These are phyloP conservation scores for Odontocolon sp. DNA, from an alignment of 2,888 invertebrate genomes.

Conservation along the genomic window DNA sequence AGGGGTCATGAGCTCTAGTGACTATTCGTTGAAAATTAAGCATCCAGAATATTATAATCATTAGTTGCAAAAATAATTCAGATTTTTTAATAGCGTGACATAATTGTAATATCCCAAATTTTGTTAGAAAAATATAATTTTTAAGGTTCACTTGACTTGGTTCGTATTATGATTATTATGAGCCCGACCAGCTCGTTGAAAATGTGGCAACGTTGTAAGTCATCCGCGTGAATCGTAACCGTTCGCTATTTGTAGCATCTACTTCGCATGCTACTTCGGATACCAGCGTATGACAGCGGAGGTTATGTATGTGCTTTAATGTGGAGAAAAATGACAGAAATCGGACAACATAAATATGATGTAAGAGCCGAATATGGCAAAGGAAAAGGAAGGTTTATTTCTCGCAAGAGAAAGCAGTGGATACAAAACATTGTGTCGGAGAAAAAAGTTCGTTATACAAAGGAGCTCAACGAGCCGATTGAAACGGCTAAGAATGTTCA, in stretches of 20 bases:
- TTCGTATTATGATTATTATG: too few species aligned
- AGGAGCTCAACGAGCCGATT: background rate
- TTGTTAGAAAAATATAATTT: background rate
- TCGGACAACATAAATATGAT: background rate
- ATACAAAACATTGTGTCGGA: background rate
- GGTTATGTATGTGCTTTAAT: background rate
- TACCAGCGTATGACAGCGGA: too few species aligned
- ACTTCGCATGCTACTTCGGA: background rate
- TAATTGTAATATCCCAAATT: background rate
- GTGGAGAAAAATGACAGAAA: background rate
- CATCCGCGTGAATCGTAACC: background rate
- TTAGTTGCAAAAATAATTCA: background rate
- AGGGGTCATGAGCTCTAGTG: background rate
- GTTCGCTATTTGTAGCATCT: background rate
- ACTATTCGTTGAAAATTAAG: background rate
- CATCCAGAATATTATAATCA: background rate
- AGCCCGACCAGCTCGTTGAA: background rate
- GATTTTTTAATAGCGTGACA: background rate
- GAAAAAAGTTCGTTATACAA: slow-evolving; percentile 16
- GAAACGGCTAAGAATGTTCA: background rate
- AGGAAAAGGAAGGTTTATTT: background rate
- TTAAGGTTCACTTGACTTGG: background rate
- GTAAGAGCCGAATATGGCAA: background rate
- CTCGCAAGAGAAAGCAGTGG: background rate
- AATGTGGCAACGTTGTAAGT: background rate